Evolutionary conservation across 2,797 vertebrate species (phyloP), one percentile per base, ranked within the genome.

Genomic region (Schizopygopsis malacanthus): DNA sequence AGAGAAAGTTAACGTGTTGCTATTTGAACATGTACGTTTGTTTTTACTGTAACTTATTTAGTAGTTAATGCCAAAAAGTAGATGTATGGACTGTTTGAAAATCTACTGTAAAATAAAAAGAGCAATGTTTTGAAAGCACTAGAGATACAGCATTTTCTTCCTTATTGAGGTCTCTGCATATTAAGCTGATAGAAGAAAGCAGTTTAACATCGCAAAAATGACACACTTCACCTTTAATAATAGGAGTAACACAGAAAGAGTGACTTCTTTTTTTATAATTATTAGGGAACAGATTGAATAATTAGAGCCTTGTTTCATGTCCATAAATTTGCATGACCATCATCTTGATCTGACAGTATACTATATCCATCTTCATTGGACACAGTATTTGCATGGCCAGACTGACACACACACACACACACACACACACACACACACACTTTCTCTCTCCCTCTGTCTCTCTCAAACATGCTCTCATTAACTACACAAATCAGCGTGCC

Each of bases 401-500:
- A 33, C 56, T 41, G 54, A 80, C 69, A n/a, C n/a, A 37, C 18
- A 41, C 37, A 0, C 52, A 52, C n/a, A n/a, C n/a, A n/a, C n/a
- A n/a, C 77, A 80, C 79, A 33, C 50, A 59, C 20, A 20, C 16
- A 13, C 73, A 3, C 52, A 67, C 78, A 80, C 78, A 2, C 0
- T 70, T 10, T 47, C 39, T 67, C 85, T 71, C 50, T 71, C 28
- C 16, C 52, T 41, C 20, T 73, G 28, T 56, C 52, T 76, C 47
- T n/a, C 69, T 80, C 28, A 52, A 75, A 91, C 92, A 92, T 91
- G 90, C 85, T 95, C 86, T 96, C 95, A 96, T 96, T 97, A 96
- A 95, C 96, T 96, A 95, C 95, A 97, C 96, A 97, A 97, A 97
- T 97, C 96, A 96, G 96, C 92, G 94, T 94, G 91, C 95, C 76